phyloP scores from a whole-genome alignment of 1,140 invertebrate genomes.

The Papilio polyxenes region DNA sequence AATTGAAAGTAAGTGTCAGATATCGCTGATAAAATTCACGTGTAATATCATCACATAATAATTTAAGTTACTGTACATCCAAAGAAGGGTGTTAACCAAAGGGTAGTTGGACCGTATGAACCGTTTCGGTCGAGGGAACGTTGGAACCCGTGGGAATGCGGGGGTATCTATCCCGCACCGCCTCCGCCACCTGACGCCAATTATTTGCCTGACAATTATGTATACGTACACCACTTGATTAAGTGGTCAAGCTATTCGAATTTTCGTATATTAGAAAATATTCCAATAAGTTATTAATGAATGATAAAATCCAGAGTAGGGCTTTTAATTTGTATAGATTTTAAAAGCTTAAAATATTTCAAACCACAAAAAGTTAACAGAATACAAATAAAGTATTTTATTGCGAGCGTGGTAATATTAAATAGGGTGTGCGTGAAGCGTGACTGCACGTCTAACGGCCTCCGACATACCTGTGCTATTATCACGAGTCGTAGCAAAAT shows the following conservation, averaged over 20 bases:
- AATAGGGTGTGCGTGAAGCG: not conserved
- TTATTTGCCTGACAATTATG: slow-evolving; percentile 6
- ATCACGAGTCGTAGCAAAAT: slow-evolving; percentile 8
- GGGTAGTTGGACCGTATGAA: not conserved
- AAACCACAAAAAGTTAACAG: not conserved
- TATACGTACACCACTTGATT: not conserved
- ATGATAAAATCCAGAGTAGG: not conserved
- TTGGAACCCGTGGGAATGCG: not conserved
- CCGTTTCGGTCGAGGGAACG: not conserved
- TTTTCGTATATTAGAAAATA: no score
- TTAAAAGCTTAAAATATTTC: not conserved
- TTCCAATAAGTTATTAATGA: no score
- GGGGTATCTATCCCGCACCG: not conserved
- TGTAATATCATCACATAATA: not conserved
- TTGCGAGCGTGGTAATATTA: not conserved
- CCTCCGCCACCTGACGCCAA: not conserved
- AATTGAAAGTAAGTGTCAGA: no score
- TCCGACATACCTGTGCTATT: not conserved
- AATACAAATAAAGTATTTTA: not conserved
- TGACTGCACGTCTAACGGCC: not conserved
- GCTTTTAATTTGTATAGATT: not conserved
- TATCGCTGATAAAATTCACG: no score
- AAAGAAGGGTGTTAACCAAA: not conserved
- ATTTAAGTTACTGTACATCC: not conserved
- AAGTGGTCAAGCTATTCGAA: not conserved